These are phyloP conservation scores for Rutpela maculata DNA, from an alignment of 2,888 invertebrate species.

Conservation along the genomic window DNA sequence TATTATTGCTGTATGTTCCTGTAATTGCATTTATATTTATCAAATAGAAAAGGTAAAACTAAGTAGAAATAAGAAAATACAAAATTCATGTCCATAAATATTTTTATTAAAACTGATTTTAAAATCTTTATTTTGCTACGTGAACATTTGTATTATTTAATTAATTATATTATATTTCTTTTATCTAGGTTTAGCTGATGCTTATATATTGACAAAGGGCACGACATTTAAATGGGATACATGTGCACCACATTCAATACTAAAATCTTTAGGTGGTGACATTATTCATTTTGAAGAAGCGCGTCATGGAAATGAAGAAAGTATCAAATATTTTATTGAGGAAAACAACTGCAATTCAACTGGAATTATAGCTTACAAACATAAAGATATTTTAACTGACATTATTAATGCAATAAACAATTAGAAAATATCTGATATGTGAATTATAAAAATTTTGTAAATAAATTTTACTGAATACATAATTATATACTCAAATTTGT, in stretches of 20 bases:
- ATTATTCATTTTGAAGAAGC: slow-evolving; percentile 68
- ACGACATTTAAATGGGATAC: slow-evolving; percentile 95
- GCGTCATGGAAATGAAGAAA: slow-evolving; percentile 49
- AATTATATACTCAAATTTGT: no score
- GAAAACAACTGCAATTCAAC: slow-evolving; percentile 70
- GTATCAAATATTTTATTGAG: slow-evolving; percentile 51
- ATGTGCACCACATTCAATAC: slow-evolving; percentile 91
- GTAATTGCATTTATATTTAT: no score
- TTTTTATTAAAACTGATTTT: no score
- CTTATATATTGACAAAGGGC: slow-evolving; percentile 86
- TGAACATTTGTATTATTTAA: neutral
- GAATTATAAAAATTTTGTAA: neutral
- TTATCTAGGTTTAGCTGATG: slow-evolving; percentile 80
- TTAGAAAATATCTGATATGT: neutral
- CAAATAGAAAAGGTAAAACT: no score
- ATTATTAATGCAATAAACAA: slow-evolving; percentile 54
- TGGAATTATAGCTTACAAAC: slow-evolving; percentile 73
- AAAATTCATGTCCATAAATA: no score
- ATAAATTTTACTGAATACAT: no score
- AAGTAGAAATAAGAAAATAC: no score
- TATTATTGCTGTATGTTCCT: no score
- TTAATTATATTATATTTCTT: neutral
- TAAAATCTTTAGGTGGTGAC: slow-evolving; percentile 88
- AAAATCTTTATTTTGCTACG: neutral
- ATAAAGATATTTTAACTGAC: slow-evolving; percentile 61